phyloP scores from a whole-genome alignment of 2,888 invertebrate genomes.

The Caenorhabditis japonica region DNA sequence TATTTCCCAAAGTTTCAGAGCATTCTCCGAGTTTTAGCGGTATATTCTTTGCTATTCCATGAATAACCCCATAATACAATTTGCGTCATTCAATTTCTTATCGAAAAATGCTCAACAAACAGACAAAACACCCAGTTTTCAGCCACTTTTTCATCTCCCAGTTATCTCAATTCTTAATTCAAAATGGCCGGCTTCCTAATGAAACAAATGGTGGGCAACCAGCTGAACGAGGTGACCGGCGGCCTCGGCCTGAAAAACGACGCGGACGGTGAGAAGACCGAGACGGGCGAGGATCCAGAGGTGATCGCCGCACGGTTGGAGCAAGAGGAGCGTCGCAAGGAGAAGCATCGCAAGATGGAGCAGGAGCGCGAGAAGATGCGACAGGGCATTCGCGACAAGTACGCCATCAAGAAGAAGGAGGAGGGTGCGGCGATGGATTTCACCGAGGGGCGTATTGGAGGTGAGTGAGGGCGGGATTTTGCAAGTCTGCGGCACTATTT shows the following conservation, averaged over 20 bases:
- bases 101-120: no score
- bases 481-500: conserved; percentile 83
- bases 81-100: no score
- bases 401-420: conserved; percentile 96
- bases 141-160: not conserved
- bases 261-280: conserved; percentile 83
- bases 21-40: no score
- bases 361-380: conserved; percentile 99
- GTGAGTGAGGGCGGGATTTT: conserved; percentile 92
- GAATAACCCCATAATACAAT: no score
- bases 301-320: conserved; percentile 93
- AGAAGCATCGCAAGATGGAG: conserved; percentile 99
- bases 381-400: conserved; percentile 98
- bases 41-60: no score
- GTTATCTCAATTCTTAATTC: not conserved
- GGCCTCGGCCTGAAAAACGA: conserved; percentile 61
- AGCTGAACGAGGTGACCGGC: conserved; percentile 75
- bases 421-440: conserved; percentile 82
- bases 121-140: no score
- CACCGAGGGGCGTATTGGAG: conserved; percentile 72
- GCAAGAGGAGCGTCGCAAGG: conserved; percentile 97
- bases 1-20: no score
- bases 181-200: conserved; percentile 75
- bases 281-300: conserved; percentile 97
- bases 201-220: conserved; percentile 77